Conservation (phyloP, 2,888 invertebrate species). For the Callimorpha dominula region DNA sequence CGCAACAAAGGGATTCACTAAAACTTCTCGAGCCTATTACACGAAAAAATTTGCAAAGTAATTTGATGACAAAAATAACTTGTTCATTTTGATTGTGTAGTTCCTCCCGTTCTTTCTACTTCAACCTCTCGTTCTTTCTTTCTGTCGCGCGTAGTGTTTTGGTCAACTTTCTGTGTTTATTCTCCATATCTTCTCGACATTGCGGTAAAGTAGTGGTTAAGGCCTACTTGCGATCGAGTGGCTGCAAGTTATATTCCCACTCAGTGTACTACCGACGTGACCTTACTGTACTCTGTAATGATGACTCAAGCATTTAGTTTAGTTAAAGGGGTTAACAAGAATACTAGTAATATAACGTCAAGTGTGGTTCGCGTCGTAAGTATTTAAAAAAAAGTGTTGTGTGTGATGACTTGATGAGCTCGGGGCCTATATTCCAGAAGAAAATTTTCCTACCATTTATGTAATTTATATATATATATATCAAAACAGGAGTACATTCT, state of each 20-base stretch:
- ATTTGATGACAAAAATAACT: slow-evolving; percentile 15
- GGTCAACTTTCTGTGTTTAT: too few species aligned
- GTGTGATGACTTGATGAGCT: too few species aligned
- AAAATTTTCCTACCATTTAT: too few species aligned
- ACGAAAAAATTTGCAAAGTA: slow-evolving; percentile 22
- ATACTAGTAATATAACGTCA: too few species aligned
- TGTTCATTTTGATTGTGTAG: slow-evolving; percentile 15
- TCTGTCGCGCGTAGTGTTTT: not conserved
- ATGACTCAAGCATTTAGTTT: too few species aligned
- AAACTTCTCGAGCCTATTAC: slow-evolving; percentile 16
- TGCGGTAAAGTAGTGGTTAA: not conserved
- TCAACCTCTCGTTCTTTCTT: not conserved
- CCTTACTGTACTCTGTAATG: too few species aligned
- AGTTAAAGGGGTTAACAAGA: not conserved
- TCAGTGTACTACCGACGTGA: not conserved
- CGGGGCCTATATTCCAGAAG: too few species aligned
- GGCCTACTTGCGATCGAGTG: not conserved
- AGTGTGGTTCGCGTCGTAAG: too few species aligned
- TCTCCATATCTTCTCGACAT: too few species aligned
- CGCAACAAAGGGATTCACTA: slow-evolving; percentile 27
- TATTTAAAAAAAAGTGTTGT: too few species aligned
- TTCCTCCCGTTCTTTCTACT: not conserved
- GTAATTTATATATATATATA: too few species aligned
- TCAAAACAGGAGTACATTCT: not conserved
- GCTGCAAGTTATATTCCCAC: not conserved